Evolutionary conservation across 2,113 vertebrate genomes (phyloP), one percentile per base, ranked within the genome.

Genomic region (Seriola quinqueradiata): DNA sequence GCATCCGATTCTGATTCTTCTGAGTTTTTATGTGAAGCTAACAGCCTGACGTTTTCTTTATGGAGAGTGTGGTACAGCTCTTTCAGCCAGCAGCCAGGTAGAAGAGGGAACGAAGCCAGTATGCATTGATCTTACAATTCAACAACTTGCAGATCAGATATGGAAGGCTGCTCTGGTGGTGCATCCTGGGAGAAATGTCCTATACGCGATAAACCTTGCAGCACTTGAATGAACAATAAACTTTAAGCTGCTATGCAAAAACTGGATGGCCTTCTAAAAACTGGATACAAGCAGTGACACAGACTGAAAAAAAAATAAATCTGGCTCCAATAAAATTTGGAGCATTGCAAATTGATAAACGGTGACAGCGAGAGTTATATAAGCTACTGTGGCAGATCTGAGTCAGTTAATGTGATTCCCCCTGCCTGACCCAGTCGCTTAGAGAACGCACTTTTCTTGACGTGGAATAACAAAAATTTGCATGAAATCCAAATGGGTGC

Each of bases 361-460:
- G 12, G 54, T 32, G 68, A 77, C 85, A 77, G 69, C 32, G 66
- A 78, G 71, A 66, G 81, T 86, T 86, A 87, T 67, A 79, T 75
- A 85, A 85, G 79, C 79, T 52, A 40, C 82, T 74, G 82, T 69
- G 82, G 76, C 70, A 80, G 75, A 87, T 70, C 67, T 77, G 75
- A 87, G 70, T 88, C 75, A 40, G 59, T 81, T 88, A 84, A 88
- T 85, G 74, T 81, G 81, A 84, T 88, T 88, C 81, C 81, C 63
- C 57, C 65, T 67, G 79, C 64, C 77, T 81, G 77, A 81, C 81
- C 76, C 68, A 70, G 78, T 58, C 79, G 72, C 83, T 87, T 73
- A 75, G 66, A 38, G 81, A 81, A 79, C 57, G 40, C 74, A 81
- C 91, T 61, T 79, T 84, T 92, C 82, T 85, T 89, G 81, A 85